A percentile compares a stretch with the other conserved stretches of the same genome.
Conservation (phyloP, 2,888 invertebrate genomes). For the Drosophila sordidula region DNA sequence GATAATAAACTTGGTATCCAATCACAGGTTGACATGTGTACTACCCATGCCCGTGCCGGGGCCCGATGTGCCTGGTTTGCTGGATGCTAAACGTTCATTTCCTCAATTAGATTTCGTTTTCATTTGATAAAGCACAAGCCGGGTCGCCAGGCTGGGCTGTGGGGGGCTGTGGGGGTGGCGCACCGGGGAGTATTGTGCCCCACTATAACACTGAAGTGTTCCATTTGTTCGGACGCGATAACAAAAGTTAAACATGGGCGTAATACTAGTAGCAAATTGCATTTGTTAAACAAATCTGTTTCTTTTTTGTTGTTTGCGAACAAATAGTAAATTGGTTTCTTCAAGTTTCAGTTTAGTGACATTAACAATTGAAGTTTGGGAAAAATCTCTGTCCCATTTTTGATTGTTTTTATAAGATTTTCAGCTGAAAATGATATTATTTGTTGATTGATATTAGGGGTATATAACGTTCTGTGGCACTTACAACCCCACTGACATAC, state of each 20-base stretch:
- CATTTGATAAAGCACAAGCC: slow-evolving; percentile 38
- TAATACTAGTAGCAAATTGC: slow-evolving; percentile 45
- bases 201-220: slow-evolving; percentile 27
- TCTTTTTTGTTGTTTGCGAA: slow-evolving; percentile 5
- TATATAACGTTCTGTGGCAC: too few relatives aligned
- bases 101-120: slow-evolving; percentile 70
- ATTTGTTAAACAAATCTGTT: slow-evolving; percentile 6
- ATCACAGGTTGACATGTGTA: slow-evolving; percentile 28
- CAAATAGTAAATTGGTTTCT: slow-evolving; percentile 1
- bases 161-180: background rate
- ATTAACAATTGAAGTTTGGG: slow-evolving; percentile 5
- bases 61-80: slow-evolving; percentile 16
- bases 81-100: slow-evolving; percentile 70
- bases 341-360: slow-evolving; percentile 23
- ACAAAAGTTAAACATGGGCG: slow-evolving; percentile 41
- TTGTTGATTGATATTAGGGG: too few relatives aligned
- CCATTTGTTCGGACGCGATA: slow-evolving; percentile 34
- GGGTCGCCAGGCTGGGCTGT: background rate
- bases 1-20: slow-evolving; percentile 42
- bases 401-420: too few relatives aligned
- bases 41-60: slow-evolving; percentile 1
- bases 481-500: too few relatives aligned
- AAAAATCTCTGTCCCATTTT: too few relatives aligned
- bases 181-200: slow-evolving; percentile 20
- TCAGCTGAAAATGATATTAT: too few relatives aligned